Evolutionary conservation across 2,888 invertebrate species (phyloP).

Genomic region (Mesochorus sp.): DNA sequence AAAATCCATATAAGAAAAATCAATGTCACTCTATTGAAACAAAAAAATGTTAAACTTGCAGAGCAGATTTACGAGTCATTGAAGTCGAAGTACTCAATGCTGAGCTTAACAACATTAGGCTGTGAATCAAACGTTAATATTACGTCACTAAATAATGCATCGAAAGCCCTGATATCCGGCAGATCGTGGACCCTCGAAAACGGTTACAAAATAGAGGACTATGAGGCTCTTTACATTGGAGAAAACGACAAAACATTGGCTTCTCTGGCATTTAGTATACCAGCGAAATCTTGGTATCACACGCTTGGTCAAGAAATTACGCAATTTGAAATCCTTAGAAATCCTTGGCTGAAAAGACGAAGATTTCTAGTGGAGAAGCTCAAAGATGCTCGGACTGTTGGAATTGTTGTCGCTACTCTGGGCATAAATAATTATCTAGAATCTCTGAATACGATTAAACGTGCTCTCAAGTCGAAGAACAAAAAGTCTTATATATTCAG

Average conservation of each 20-base stretch:
- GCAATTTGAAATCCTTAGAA: constrained; percentile 81
- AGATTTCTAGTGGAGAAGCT: constrained; percentile 94
- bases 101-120: constrained; percentile 70
- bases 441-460: constrained; percentile 88
- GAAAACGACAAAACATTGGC: constrained; percentile 86
- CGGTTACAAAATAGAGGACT: constrained; percentile 81
- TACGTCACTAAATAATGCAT: constrained; percentile 59
- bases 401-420: constrained; percentile 95
- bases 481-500: constrained; percentile 96
- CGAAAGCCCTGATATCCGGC: constrained; percentile 69
- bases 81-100: constrained; percentile 64
- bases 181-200: constrained; percentile 73
- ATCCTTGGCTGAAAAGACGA: constrained; percentile 89
- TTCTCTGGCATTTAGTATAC: constrained; percentile 84
- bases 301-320: constrained; percentile 80
- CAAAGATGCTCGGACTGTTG: constrained; percentile 93
- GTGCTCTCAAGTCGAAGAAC: constrained; percentile 87
- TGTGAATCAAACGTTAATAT: constrained; percentile 72
- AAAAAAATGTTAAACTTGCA: constrained; percentile 57
- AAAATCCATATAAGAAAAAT: background rate
- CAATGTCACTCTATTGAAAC: background rate
- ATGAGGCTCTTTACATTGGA: constrained; percentile 87
- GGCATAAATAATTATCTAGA: constrained; percentile 91
- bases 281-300: constrained; percentile 85
- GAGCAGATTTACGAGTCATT: constrained; percentile 67